Percentiles rank a stretch among this genome's conserved stretches.
Evolutionary conservation across 2,888 invertebrate genomes (phyloP).

Genomic region (Drosophila ustulata): DNA sequence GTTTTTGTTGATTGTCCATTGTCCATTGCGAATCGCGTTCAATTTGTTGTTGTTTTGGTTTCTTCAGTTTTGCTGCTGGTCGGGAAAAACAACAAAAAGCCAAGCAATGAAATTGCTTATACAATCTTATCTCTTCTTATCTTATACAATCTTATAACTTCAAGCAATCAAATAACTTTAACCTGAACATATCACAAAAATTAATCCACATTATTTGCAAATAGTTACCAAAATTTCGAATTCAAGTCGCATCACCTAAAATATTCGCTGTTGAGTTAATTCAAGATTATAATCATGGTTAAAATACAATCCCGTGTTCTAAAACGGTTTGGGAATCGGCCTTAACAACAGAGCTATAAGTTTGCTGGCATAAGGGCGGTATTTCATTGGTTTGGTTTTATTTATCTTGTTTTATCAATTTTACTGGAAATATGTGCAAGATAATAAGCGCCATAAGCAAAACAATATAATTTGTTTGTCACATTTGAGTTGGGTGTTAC

Average conservation of each 20-base stretch:
- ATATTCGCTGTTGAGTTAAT: no score
- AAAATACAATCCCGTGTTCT: no score
- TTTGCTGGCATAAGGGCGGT: no score
- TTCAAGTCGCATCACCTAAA: no score
- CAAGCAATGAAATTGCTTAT: background rate
- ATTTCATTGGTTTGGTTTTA: no score
- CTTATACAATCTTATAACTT: background rate
- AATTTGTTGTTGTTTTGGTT: background rate
- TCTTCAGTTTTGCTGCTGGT: background rate
- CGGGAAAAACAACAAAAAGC: background rate
- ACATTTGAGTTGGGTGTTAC: background rate
- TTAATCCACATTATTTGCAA: background rate
- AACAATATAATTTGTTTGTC: background rate
- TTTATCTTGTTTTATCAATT: background rate
- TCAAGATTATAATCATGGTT: no score
- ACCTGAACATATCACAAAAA: constrained; percentile 1
- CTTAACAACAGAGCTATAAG: no score
- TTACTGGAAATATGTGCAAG: background rate
- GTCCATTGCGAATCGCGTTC: constrained; percentile 1
- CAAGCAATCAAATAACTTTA: constrained; percentile 7
- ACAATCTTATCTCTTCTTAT: constrained; percentile 7
- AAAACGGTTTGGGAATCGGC: no score
- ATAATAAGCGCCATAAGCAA: no score
- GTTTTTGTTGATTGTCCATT: constrained; percentile 14
- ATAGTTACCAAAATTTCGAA: background rate